Evolutionary conservation across 2,888 invertebrate species (phyloP), one percentile per base, ranked within the genome.

Genomic region (Diarsia brunnea): DNA sequence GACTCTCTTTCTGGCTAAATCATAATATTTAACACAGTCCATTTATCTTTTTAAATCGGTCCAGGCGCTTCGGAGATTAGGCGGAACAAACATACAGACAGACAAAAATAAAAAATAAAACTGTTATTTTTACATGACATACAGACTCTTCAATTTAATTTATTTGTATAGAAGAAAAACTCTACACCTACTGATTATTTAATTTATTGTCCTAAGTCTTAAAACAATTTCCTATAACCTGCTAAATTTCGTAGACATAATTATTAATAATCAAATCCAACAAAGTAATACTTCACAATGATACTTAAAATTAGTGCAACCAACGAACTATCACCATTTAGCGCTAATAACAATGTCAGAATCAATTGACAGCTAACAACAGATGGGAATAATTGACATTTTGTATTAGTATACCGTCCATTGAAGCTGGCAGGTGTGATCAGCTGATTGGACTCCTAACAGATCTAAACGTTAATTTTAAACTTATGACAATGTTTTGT

Each of bases 331-430:
- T 53, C 68, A 21, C 10, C 3, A 68, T 64, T 58, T 43, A 19
- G 38, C 51, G 58, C 67, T 80, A 81, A 81, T 76, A n/a, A 80
- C 47, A 47, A 31, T 81, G 81, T 75, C 81, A 53, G 12, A 21
- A 51, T 51, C 70, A 70, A 69, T 79, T 60, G 43, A 21, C 27
- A 47, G 11, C 58, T 76, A 31, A 5, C 45, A 60, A 24, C 51
- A 19, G 55, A 47, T 47, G 16, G 38, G 24, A 14, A 55, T 81
- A 69, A 80, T 81, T 76, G 76, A 21, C 68, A 73, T 58, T 81
- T 78, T 81, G 80, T 68, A 76, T 64, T 63, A 81, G 70, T 64
- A 31, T 71, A 27, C 68, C 27, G 67, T 31, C 19, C 24, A 81
- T 81, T 71, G 82, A 43, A 21, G 45, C 58, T 43, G 77, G 47